phyloP scores from a whole-genome alignment of 2,888 invertebrate genomes.

The Synanthedon vespiformis region DNA sequence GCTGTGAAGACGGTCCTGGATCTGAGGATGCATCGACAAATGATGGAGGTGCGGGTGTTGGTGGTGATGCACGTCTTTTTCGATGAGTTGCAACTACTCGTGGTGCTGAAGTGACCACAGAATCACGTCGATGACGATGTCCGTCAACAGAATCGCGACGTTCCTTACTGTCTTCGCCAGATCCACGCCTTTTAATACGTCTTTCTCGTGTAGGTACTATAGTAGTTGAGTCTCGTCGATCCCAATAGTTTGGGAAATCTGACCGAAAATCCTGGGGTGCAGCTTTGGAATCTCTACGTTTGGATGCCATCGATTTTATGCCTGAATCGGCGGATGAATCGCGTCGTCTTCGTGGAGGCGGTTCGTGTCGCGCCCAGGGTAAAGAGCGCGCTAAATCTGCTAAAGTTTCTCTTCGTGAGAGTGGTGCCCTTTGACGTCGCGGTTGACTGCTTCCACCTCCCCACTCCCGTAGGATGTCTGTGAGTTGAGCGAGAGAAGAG shows the following conservation, averaged over 20 bases:
- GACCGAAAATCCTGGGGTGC: slow-evolving; percentile 74
- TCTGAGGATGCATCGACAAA: slow-evolving; percentile 74
- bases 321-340: slow-evolving; percentile 91
- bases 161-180: slow-evolving; percentile 69
- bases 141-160: slow-evolving; percentile 78
- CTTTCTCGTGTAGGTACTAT: slow-evolving; percentile 54
- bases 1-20: slow-evolving; percentile 69
- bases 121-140: slow-evolving; percentile 77
- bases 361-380: slow-evolving; percentile 80
- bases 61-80: slow-evolving; percentile 62
- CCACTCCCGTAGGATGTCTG: slow-evolving; percentile 90
- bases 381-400: slow-evolving; percentile 88
- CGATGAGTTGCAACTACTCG: slow-evolving; percentile 74
- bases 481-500: slow-evolving; percentile 88
- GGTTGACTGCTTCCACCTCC: slow-evolving; percentile 74
- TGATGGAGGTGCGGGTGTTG: slow-evolving; percentile 56
- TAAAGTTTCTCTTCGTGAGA: slow-evolving; percentile 86
- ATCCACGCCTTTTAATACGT: slow-evolving; percentile 71
- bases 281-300: slow-evolving; percentile 79
- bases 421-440: slow-evolving; percentile 72
- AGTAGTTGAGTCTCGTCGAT: slow-evolving; percentile 75
- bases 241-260: slow-evolving; percentile 80
- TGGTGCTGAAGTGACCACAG: slow-evolving; percentile 71
- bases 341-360: slow-evolving; percentile 78
- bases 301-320: slow-evolving; percentile 80